Percentiles rank a stretch among this genome's conserved stretches.
Evolutionary conservation across 2,113 vertebrate species (phyloP).

Genomic region (Regulus satrapa): DNA sequence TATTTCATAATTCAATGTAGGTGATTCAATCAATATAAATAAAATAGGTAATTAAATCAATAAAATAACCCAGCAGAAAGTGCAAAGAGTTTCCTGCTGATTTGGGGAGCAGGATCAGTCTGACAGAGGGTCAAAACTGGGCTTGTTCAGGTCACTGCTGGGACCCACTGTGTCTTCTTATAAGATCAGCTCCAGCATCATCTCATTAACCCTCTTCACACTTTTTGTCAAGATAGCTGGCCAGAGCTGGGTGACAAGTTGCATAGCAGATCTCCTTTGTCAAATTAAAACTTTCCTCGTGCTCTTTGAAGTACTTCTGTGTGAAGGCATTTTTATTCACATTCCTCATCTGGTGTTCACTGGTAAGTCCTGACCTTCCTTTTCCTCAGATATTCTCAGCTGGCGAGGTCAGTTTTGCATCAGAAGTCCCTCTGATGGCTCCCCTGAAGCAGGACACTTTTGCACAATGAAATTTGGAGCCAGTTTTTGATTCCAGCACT

Average conservation of each 20-base stretch:
- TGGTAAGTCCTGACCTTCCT: neutral
- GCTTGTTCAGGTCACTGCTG: neutral
- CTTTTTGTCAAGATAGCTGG: neutral
- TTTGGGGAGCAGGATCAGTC: neutral
- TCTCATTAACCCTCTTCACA: neutral
- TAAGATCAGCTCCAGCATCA: neutral
- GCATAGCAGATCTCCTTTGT: neutral
- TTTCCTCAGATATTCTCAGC: neutral
- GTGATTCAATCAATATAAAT: neutral
- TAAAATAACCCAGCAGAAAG: neutral
- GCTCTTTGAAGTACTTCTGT: neutral
- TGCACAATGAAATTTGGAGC: neutral
- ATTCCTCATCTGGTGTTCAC: neutral
- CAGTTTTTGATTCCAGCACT: neutral
- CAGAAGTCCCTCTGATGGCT: neutral
- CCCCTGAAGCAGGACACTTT: neutral
- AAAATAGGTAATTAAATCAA: neutral
- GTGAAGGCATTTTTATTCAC: neutral
- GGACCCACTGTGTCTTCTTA: neutral
- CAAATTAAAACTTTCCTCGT: neutral
- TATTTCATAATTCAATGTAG: neutral
- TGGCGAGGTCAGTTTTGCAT: neutral
- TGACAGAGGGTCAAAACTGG: neutral
- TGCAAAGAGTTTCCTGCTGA: neutral
- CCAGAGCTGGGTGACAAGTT: neutral